phyloP scores from a whole-genome alignment of 2,797 vertebrate species.

The Pagetopsis macropterus region DNA sequence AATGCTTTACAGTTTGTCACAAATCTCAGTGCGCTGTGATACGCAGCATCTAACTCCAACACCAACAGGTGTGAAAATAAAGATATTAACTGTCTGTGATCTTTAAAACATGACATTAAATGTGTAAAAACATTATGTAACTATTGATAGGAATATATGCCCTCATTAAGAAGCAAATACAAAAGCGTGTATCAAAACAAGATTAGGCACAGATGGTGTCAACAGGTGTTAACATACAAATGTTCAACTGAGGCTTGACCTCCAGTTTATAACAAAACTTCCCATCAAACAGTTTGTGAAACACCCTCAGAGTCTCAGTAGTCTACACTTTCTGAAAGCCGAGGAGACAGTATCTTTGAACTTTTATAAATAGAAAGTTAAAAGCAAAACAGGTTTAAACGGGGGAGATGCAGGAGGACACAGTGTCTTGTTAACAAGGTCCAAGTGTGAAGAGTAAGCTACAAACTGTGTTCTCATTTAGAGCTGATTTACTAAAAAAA shows the following conservation, averaged over 20 bases:
- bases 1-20: no score
- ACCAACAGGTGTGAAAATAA: neutral
- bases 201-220: conserved; percentile 31
- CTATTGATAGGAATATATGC: conserved; percentile 1
- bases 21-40: no score
- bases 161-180: conserved; percentile 20
- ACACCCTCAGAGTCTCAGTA: conserved; percentile 35
- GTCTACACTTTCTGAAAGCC: conserved; percentile 24
- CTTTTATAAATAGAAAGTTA: conserved; percentile 48
- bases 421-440: conserved; percentile 56
- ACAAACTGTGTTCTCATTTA: conserved; percentile 46
- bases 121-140: neutral
- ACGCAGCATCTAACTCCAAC: neutral
- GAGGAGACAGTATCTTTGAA: conserved; percentile 52
- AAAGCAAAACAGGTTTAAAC: conserved; percentile 50
- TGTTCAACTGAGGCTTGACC: conserved; percentile 27
- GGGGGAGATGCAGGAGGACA: conserved; percentile 22
- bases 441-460: conserved; percentile 53
- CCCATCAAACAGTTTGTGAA: conserved; percentile 54
- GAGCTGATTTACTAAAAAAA: conserved; percentile 53
- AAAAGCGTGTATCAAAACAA: conserved; percentile 14
- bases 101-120: neutral
- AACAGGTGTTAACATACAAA: conserved; percentile 16
- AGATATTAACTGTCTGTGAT: neutral
- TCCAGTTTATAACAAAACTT: neutral